These are phyloP conservation scores for Argyresthia albistria DNA, from an alignment of 2,888 invertebrate genomes.

Conservation along the genomic window DNA sequence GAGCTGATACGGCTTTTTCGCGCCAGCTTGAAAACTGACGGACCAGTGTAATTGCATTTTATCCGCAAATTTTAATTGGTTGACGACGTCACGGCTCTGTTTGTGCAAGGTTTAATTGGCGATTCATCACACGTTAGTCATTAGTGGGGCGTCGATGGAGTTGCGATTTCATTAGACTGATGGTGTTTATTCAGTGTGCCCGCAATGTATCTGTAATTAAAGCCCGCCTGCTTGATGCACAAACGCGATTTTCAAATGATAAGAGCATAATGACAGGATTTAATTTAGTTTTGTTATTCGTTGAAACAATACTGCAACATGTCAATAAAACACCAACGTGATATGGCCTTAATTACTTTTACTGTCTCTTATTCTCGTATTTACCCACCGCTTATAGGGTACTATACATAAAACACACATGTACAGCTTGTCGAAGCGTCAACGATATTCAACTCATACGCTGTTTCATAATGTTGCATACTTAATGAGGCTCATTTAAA, in stretches of 20 bases:
- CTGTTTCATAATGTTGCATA: neutral
- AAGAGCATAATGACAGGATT: no score
- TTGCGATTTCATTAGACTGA: constrained; percentile 14
- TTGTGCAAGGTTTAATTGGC: constrained; percentile 19
- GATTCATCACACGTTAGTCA: constrained; percentile 20
- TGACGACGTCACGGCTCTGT: constrained; percentile 12
- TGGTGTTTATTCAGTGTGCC: constrained; percentile 12
- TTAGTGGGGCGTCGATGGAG: constrained; percentile 13
- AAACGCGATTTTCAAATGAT: no score
- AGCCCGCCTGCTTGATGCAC: neutral
- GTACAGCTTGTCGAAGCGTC: neutral
- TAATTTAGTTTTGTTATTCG: no score
- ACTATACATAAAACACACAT: no score
- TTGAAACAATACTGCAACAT: no score
- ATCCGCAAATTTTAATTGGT: constrained; percentile 19
- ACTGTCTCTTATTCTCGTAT: no score
- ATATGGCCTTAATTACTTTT: no score
- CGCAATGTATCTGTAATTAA: constrained; percentile 8
- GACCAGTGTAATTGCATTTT: constrained; percentile 3
- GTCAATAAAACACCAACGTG: no score
- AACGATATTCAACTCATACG: neutral
- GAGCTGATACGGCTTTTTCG: neutral
- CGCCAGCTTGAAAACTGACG: constrained; percentile 3
- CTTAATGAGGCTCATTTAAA: neutral
- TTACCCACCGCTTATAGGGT: no score